These are phyloP conservation scores for Yponomeuta plumbellus DNA, from an alignment of 2,888 invertebrate genomes.

Conservation along the genomic window DNA sequence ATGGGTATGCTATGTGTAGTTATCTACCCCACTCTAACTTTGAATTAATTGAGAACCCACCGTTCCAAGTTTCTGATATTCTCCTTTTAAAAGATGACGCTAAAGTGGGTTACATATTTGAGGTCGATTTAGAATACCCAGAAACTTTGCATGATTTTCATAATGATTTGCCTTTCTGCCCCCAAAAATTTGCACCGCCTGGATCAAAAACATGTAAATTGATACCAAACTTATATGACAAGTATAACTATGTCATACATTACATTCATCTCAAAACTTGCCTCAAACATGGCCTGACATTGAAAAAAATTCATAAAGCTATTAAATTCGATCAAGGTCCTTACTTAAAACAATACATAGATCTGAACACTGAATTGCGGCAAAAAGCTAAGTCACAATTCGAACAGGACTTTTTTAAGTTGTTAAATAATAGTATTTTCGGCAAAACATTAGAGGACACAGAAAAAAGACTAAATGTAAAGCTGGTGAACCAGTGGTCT, in stretches of 20 bases:
- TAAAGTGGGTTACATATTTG: conserved; percentile 27
- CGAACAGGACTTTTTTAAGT: conserved; percentile 25
- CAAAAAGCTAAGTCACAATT: conserved; percentile 18
- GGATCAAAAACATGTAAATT: conserved; percentile 26
- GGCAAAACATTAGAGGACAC: conserved; percentile 27
- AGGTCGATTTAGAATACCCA: conserved; percentile 28
- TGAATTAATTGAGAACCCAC: conserved; percentile 14
- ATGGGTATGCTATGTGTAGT: too few species aligned
- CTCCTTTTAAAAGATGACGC: conserved; percentile 21
- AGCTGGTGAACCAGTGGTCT: conserved; percentile 20
- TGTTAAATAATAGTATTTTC: conserved; percentile 21
- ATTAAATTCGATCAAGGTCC: conserved; percentile 32
- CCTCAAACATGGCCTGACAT: conserved; percentile 31
- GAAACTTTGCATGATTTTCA: conserved; percentile 10
- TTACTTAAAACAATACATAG: conserved; percentile 33
- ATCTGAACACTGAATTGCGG: conserved; percentile 23
- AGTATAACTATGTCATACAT: conserved; percentile 33
- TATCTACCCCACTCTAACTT: conserved; percentile 30
- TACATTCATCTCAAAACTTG: conserved; percentile 31
- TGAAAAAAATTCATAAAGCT: conserved; percentile 31
- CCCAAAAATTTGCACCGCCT: conserved; percentile 23
- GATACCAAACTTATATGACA: conserved; percentile 29
- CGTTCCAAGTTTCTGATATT: conserved; percentile 13
- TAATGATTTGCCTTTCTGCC: conserved; percentile 23
- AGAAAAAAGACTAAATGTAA: conserved; percentile 21